Base-by-base conservation (phyloP, 2,113 vertebrate species). In the Neomonachus schauinslandi region DNA sequence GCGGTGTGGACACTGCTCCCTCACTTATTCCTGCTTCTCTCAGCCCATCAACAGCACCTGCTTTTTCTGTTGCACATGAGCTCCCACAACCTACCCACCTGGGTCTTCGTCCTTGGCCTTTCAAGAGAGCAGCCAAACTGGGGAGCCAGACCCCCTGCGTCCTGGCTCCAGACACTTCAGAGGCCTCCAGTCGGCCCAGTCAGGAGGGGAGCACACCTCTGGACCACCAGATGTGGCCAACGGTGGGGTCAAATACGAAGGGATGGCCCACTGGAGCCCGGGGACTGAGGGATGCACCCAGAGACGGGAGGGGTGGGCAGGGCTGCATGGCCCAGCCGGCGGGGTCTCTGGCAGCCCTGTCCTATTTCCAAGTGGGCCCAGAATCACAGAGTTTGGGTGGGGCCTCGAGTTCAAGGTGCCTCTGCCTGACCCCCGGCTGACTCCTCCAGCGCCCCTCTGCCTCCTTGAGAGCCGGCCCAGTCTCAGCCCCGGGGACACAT, bases 1-100 rank as follows among this genome's bases (percentile, higher is more conserved):
- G 31, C 0, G 0, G 74, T 16, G 14, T 5, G 33, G 15, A 15
- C 39, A 4, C 24, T 0, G 16, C 11, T 11, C 3, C 16, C 3
- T 18, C 2, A 0, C 19, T 1, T 1, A 0, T 19, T 15, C 7
- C 28, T 26, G 24, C 18, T 42, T 39, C 89, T 39, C 3, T 49
- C 4, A 0, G 24, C 33, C 0, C 3, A 3, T 11, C 1, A 0
- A 0, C 1, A 0, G 28, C 82, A 5, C 39, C 42, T 0, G 0
- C 24, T 13, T 13, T 46, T 7, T 55, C n/a, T 61, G 72, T 18
- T 33, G 28, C 26, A 7, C 31, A 5, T 4, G 0, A 0, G 8
- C 39, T 1, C 82, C 84, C 42, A 7, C 42, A 2, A 0, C 49
- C 24, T 46, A 14, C 67, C 33, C 7, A 0, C 46, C 46, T 8